Conservation (phyloP, 2,888 invertebrate species). For the Macrosiphum euphorbiae region DNA sequence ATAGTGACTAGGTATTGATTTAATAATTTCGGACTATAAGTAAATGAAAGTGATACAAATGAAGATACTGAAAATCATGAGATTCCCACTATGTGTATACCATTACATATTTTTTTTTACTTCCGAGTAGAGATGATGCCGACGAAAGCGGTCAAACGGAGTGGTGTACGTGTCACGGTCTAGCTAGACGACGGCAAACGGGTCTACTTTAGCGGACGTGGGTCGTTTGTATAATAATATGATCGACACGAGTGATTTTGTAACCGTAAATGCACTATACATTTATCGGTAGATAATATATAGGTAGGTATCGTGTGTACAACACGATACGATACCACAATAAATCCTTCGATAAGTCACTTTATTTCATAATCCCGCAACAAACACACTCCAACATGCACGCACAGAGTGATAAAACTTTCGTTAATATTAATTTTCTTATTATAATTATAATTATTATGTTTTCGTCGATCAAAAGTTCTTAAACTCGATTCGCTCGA, state of each 20-base stretch:
- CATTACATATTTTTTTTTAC: background rate
- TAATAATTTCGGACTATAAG: background rate
- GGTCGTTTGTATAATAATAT: background rate
- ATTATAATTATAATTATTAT: background rate
- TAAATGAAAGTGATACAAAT: background rate
- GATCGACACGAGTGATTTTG: conserved; percentile 3
- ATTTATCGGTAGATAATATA: background rate
- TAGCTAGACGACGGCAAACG: background rate
- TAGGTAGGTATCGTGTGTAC: background rate
- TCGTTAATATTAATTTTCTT: background rate
- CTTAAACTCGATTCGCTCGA: conserved; percentile 24
- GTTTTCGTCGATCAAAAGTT: background rate
- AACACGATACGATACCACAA: background rate
- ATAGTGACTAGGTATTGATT: background rate
- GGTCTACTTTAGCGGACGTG: background rate
- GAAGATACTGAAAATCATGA: background rate
- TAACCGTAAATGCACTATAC: background rate
- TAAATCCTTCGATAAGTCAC: background rate
- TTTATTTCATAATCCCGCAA: background rate
- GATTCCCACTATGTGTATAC: background rate
- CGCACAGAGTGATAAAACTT: background rate
- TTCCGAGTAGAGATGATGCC: background rate
- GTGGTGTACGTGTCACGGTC: background rate
- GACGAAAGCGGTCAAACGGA: background rate
- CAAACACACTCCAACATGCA: background rate